phyloP scores from a whole-genome alignment of 2,113 vertebrate species.

The Oreochromis aureus region DNA sequence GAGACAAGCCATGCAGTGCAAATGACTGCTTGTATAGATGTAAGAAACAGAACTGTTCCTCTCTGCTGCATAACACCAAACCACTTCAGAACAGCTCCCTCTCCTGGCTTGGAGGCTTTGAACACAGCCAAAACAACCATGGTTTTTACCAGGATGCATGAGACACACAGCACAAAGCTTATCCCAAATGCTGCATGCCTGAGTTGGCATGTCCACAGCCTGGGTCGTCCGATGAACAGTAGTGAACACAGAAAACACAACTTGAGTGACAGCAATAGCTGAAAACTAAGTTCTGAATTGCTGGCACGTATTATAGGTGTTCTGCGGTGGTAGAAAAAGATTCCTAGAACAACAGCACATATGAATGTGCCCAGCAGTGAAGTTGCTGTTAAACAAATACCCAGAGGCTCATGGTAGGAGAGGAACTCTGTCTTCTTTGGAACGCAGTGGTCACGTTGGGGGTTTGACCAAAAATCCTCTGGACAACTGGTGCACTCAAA shows the following conservation, averaged over 20 bases:
- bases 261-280: conserved; percentile 57
- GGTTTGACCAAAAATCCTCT: conserved; percentile 62
- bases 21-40: conserved; percentile 44
- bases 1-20: conserved; percentile 49
- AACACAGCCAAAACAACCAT: conserved; percentile 59
- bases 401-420: too few species aligned
- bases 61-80: conserved; percentile 55
- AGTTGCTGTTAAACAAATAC: too few species aligned
- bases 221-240: conserved; percentile 49
- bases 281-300: conserved; percentile 69
- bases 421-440: too few species aligned
- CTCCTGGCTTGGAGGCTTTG: conserved; percentile 57
- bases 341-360: conserved; percentile 21
- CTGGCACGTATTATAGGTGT: conserved; percentile 61
- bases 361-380: conserved; percentile 31
- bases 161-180: conserved; percentile 40
- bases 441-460: too few species aligned
- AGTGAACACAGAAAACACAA: conserved; percentile 68
- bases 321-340: conserved; percentile 32
- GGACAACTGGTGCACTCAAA: conserved; percentile 49
- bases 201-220: conserved; percentile 25
- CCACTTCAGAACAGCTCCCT: conserved; percentile 39
- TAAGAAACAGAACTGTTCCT: conserved; percentile 39
- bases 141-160: conserved; percentile 34
- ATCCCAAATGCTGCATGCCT: conserved; percentile 41